Evolutionary conservation across 2,888 invertebrate genomes (phyloP).

Genomic region (Pammene aurita): DNA sequence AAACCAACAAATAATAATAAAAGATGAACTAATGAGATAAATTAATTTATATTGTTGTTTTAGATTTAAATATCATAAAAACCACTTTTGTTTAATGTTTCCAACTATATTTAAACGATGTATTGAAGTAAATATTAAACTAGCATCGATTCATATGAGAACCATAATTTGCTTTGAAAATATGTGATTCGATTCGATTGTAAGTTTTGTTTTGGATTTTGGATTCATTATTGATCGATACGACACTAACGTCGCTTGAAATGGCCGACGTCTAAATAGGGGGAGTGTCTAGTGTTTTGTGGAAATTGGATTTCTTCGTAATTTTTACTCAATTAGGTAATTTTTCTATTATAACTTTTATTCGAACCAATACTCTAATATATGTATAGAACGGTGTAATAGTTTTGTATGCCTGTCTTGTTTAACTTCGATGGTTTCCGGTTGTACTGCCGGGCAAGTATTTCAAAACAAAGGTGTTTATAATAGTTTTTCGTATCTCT

Average conservation of each 20-base stretch:
- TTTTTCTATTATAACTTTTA: constrained; percentile 28
- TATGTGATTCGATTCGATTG: constrained; percentile 35
- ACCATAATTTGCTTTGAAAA: constrained; percentile 36
- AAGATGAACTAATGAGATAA: no score
- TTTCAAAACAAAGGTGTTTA: constrained; percentile 79
- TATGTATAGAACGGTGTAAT: neutral
- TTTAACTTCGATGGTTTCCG: constrained; percentile 64
- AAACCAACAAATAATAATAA: neutral
- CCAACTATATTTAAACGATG: neutral
- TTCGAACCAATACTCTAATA: neutral
- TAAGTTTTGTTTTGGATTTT: constrained; percentile 43
- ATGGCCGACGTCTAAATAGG: constrained; percentile 83
- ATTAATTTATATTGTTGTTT: no score
- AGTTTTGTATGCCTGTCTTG: constrained; percentile 10
- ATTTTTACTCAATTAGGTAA: constrained; percentile 54
- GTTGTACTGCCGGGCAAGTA: constrained; percentile 69
- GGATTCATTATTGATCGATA: constrained; percentile 64
- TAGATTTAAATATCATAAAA: neutral
- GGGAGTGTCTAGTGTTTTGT: constrained; percentile 72
- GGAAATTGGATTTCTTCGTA: constrained; percentile 68
- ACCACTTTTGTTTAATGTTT: neutral
- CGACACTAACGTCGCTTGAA: constrained; percentile 75
- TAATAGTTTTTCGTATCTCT: constrained; percentile 53
- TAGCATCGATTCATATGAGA: constrained; percentile 41
- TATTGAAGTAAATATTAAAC: neutral